Conservation (phyloP, 92 coral and sea anemone species). For the Paragorgia papillata region DNA sequence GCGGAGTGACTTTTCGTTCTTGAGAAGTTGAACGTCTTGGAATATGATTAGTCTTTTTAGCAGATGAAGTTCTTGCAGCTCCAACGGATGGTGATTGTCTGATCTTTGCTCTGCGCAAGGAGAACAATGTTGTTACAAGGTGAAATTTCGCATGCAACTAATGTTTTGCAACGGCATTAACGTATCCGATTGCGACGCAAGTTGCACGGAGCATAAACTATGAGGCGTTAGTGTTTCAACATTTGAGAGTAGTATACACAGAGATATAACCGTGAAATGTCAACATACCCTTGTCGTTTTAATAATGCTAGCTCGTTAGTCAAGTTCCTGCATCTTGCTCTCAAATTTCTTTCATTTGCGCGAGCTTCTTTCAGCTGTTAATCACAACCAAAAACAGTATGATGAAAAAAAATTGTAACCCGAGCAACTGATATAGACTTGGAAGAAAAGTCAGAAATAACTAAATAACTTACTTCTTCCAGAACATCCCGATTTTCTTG, state of each 20-base stretch:
- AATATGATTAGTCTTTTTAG: slow-evolving; percentile 33
- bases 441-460: too few species aligned
- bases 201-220: too few species aligned
- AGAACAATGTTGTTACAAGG: not conserved
- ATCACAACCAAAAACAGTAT: not conserved
- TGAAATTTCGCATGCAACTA: too few species aligned
- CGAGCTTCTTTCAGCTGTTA: slow-evolving; percentile 88
- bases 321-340: slow-evolving; percentile 95
- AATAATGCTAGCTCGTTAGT: slow-evolving; percentile 92
- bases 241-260: too few species aligned
- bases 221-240: too few species aligned
- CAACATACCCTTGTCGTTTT: slow-evolving; percentile 78
- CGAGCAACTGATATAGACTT: not conserved
- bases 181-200: too few species aligned
- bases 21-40: slow-evolving; percentile 80
- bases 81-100: slow-evolving; percentile 29
- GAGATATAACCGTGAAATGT: too few species aligned
- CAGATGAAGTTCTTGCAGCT: slow-evolving; percentile 10
- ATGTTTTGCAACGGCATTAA: too few species aligned
- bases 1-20: slow-evolving; percentile 72
- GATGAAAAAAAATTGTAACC: not conserved
- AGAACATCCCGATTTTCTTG: slow-evolving; percentile 83
- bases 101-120: slow-evolving; percentile 33
- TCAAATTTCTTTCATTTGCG: slow-evolving; percentile 87
- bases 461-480: slow-evolving; percentile 75